Evolutionary conservation across 2,888 invertebrate genomes (phyloP).

Genomic region (Himalopsyche anomala): DNA sequence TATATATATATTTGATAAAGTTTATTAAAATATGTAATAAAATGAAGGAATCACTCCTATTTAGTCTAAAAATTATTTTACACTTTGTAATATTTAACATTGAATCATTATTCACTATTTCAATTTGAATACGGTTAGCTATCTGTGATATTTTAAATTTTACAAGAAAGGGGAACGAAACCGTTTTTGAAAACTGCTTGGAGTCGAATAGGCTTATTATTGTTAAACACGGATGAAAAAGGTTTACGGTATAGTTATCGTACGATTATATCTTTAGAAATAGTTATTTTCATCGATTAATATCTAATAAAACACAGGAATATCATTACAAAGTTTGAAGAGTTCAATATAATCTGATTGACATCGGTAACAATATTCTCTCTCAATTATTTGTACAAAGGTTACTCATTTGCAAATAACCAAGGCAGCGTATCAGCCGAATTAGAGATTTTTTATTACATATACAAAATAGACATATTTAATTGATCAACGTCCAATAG

Average conservation of each 20-base stretch:
- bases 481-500: slow-evolving; percentile 53
- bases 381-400: not conserved
- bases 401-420: slow-evolving; percentile 4
- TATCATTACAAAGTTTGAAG: not conserved
- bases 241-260: not conserved
- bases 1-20: not conserved
- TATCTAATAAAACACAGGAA: not conserved
- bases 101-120: not conserved
- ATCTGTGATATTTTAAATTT: not conserved
- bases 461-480: slow-evolving; percentile 44
- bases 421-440: not conserved
- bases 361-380: not conserved
- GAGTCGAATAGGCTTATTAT: not conserved
- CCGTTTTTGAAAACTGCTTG: not conserved
- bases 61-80: not conserved
- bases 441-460: slow-evolving; percentile 16
- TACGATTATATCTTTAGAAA: not conserved
- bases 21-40: not conserved
- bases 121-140: not conserved
- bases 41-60: not conserved
- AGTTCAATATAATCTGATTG: not conserved
- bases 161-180: not conserved
- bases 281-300: not conserved
- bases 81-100: not conserved
- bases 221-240: not conserved